phyloP scores from a whole-genome alignment of 2,888 invertebrate species.

The Glyphotaelius pellucidus region DNA sequence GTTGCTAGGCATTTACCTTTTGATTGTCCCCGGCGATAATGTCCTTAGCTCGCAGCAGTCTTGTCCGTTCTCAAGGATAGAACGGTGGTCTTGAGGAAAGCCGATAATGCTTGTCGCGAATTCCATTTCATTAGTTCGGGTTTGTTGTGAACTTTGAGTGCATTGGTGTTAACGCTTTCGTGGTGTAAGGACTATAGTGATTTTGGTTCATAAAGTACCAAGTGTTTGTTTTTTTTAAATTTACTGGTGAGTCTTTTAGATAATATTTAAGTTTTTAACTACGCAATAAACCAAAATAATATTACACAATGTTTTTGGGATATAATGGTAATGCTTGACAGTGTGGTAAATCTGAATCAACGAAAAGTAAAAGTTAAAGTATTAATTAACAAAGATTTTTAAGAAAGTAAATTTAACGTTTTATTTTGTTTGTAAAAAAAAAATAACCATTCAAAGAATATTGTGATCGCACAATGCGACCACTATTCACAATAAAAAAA shows the following conservation, averaged over 20 bases:
- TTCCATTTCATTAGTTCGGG: background rate
- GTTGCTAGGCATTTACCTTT: background rate
- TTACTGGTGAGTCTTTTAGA: background rate
- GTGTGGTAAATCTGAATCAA: too few species aligned
- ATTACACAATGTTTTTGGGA: too few species aligned
- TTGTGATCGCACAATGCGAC: too few species aligned
- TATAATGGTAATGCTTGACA: too few species aligned
- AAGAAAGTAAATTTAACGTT: too few species aligned
- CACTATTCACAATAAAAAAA: too few species aligned
- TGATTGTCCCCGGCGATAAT: conserved; percentile 2
- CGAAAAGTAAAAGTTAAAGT: too few species aligned
- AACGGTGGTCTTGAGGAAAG: background rate
- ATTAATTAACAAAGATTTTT: too few species aligned
- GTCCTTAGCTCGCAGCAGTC: background rate
- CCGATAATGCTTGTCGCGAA: background rate
- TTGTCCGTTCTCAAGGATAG: background rate
- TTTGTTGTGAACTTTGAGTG: background rate
- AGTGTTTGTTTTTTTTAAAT: background rate
- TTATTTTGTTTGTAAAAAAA: too few species aligned
- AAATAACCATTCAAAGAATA: too few species aligned
- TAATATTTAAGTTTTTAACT: too few species aligned
- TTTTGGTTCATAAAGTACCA: background rate
- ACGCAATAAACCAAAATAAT: too few species aligned
- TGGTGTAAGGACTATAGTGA: background rate
- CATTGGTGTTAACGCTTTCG: background rate